Base-by-base conservation (phyloP, 2,113 vertebrate species). In the Gnathonemus longibarbis region DNA sequence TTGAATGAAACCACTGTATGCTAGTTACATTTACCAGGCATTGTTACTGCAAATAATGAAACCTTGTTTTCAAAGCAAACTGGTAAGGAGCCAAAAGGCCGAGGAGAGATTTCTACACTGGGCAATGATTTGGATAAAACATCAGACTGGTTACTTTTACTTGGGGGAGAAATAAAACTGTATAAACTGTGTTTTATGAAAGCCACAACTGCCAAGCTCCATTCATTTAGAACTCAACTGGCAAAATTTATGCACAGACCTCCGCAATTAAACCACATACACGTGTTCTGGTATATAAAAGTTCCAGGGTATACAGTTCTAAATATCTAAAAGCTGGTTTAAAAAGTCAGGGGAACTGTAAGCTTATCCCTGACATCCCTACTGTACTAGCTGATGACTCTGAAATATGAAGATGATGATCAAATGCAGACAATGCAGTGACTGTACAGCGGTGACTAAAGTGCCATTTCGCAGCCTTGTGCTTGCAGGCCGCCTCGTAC, bases 401-500 rank as follows among this genome's bases (percentile, higher is more conserved):
- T 39, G 24, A n/a, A 85, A 85, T 49, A 8, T 17, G 46, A 48
- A 85, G 5, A 85, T 27, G 84, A 19, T 3, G 1, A 86, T 86
- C 45, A 31, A 45, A 84, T n/a, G 83, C 45, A 84, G 31, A 70
- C 62, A 31, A 48, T 21, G 21, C 9, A 45, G 8, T 42, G 10
- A 84, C 46, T 48, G 48, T 50, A 4, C 3, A 48, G 83, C 0
- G 4, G n/a, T 24, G 42, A 85, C 49, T 49, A 31, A 50, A 5
- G 11, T 80, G 74, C 35, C 15, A 21, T 42, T 42, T 42, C 2
- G 3, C 35, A 8, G 35, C 74, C 74, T 35, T 8, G 31, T 19
- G 35, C n/a, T 19, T 80, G 35, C 74, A 35, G 74, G 74, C 74
- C 49, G 42, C 24, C 8, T 19, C 89, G 92, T 96, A 98, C 98